Conservation (phyloP, 2,888 invertebrate genomes). For the Diadegma fenestrale region DNA sequence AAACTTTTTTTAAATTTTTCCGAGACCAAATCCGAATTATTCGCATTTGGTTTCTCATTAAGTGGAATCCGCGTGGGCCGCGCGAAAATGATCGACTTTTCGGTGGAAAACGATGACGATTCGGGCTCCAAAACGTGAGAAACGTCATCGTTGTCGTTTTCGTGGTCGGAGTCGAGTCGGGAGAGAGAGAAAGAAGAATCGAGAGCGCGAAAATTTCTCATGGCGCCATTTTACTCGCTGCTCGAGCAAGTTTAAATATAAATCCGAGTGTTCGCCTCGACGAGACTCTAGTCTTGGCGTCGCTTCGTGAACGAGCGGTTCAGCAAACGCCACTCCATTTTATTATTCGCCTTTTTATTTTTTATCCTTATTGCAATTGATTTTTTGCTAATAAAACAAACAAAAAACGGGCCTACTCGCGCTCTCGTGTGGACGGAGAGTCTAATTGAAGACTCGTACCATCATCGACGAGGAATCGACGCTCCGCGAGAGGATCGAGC, state of each 20-base stretch:
- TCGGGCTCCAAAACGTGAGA: background rate
- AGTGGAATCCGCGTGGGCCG: background rate
- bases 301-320: slow-evolving; percentile 77
- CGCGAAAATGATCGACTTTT: slow-evolving; percentile 5
- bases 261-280: slow-evolving; percentile 79
- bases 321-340: slow-evolving; percentile 23
- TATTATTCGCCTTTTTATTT: background rate
- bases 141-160: slow-evolving; percentile 38
- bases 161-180: background rate
- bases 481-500: background rate
- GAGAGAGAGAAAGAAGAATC: background rate
- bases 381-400: background rate
- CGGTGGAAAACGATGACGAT: slow-evolving; percentile 20
- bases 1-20: background rate
- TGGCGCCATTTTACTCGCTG: slow-evolving; percentile 26
- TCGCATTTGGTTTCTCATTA: background rate
- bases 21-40: background rate
- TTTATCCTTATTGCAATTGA: background rate
- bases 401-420: slow-evolving; percentile 5
- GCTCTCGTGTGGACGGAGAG: background rate
- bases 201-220: slow-evolving; percentile 47
- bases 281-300: slow-evolving; percentile 81
- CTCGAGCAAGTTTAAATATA: slow-evolving; percentile 82
- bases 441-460: slow-evolving; percentile 33
- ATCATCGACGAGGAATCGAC: slow-evolving; percentile 1